Conservation (phyloP, 2,797 vertebrate genomes). For the Myotis daubentonii region DNA sequence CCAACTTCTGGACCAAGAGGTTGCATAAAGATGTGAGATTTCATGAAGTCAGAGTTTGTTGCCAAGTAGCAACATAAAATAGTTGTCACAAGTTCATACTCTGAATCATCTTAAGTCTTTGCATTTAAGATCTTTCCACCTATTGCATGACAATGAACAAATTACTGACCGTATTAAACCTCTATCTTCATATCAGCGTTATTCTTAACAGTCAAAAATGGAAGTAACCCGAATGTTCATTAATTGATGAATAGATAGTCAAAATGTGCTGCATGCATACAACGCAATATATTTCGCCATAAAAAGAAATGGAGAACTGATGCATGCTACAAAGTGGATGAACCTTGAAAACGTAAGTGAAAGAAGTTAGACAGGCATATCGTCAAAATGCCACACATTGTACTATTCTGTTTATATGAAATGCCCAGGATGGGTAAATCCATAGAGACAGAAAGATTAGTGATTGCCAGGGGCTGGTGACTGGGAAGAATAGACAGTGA, state of each 20-base stretch:
- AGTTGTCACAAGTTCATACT: neutral
- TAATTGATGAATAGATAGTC: neutral
- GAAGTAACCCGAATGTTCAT: neutral
- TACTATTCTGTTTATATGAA: neutral
- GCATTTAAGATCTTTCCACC: neutral
- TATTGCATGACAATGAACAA: neutral
- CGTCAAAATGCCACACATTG: neutral
- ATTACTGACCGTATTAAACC: neutral
- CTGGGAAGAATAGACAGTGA: neutral
- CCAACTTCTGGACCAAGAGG: neutral
- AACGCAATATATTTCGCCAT: neutral
- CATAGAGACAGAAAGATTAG: neutral
- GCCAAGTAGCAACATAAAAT: neutral
- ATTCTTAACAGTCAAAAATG: neutral
- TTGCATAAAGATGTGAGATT: neutral
- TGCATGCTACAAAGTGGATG: neutral
- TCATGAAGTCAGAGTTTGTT: neutral
- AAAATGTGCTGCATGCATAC: neutral
- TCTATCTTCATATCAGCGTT: neutral
- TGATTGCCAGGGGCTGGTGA: neutral
- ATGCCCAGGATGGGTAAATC: neutral
- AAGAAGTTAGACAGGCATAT: neutral
- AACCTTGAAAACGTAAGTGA: neutral
- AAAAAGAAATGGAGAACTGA: neutral
- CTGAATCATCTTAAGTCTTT: neutral